Base-by-base conservation (phyloP, 2,888 invertebrate genomes). In the Drosophila ezoana region DNA sequence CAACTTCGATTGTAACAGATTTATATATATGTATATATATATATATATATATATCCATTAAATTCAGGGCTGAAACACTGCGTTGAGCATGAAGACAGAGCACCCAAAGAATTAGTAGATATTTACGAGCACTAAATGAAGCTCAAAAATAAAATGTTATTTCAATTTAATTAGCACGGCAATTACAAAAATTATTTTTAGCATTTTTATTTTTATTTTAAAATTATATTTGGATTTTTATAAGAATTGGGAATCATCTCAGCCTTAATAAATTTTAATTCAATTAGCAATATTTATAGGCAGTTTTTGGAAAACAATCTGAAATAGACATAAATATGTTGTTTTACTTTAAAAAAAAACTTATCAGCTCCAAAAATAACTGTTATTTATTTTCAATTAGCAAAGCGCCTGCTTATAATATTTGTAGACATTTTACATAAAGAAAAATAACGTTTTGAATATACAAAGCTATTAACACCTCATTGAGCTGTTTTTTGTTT, bases 381-480 rank as follows among this genome's bases (percentile, higher is more conserved):
- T 35, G 52, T 38, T 18, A 13, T 37, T 47, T 35, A 0, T 35
- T 54, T 49, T 40, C n/a, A 69, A 63, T 63, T 49, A 54, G 53
- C 52, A 28, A n/a, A 28, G 8, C 3, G 28, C 4, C 2, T 28
- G 8, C n/a, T 38, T 28, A 38, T 3, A 9, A 20, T 16, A 53
- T 40, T 37, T 40, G 13, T 58, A 51, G 28, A 20, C 32, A 23
- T 44, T 48, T 35, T 60, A 63, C 13, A 18, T 2, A 23, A 1
- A 43, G 0, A 33, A 10, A 47, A 13, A 23, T 35, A 11, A 40
- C 0, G n/a, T 33, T 14, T 49, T 56, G 11, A 28, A 38, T 38
- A 23, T 4, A 18, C 14, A 60, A 18, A 51, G 28, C 9, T 53
- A 67, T 72, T 76, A 72, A 53, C 72, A 72, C 68, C 52, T 63